phyloP scores from a whole-genome alignment of 2,113 vertebrate species.

The Pitta sordida region DNA sequence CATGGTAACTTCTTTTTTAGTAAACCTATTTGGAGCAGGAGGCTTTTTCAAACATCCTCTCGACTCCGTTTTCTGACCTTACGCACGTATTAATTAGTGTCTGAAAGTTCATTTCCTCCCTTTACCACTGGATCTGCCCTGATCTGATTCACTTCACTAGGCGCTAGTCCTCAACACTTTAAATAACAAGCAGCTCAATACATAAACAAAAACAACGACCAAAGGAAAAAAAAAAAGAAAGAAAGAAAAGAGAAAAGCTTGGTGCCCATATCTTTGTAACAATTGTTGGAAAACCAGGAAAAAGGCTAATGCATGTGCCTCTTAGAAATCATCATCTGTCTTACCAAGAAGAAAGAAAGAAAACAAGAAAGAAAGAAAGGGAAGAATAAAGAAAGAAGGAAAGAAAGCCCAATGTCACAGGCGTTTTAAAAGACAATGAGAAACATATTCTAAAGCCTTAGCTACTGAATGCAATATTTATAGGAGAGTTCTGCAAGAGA shows the following conservation, averaged over 20 bases:
- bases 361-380: not conserved
- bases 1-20: slow-evolving; percentile 76
- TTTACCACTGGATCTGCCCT: slow-evolving; percentile 79
- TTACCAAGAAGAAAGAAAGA: slow-evolving; percentile 49
- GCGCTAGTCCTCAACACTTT: slow-evolving; percentile 75
- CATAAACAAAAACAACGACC: slow-evolving; percentile 4
- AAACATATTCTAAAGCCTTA: slow-evolving; percentile 71
- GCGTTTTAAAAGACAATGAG: slow-evolving; percentile 69
- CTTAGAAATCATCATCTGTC: slow-evolving; percentile 69
- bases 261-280: slow-evolving; percentile 61
- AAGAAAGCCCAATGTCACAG: slow-evolving; percentile 69
- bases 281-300: slow-evolving; percentile 68
- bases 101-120: slow-evolving; percentile 77
- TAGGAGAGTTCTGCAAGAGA: slow-evolving; percentile 63
- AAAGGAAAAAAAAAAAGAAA: not conserved
- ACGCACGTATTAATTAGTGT: slow-evolving; percentile 75
- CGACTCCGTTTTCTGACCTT: slow-evolving; percentile 72
- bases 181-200: slow-evolving; percentile 81
- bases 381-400: not conserved
- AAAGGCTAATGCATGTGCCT: slow-evolving; percentile 71
- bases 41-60: slow-evolving; percentile 59
- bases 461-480: slow-evolving; percentile 70
- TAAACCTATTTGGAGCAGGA: slow-evolving; percentile 71
- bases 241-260: slow-evolving; percentile 33
- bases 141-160: slow-evolving; percentile 78